Conservation (phyloP, 1,140 invertebrate genomes). For the Phymastichus coffea region DNA sequence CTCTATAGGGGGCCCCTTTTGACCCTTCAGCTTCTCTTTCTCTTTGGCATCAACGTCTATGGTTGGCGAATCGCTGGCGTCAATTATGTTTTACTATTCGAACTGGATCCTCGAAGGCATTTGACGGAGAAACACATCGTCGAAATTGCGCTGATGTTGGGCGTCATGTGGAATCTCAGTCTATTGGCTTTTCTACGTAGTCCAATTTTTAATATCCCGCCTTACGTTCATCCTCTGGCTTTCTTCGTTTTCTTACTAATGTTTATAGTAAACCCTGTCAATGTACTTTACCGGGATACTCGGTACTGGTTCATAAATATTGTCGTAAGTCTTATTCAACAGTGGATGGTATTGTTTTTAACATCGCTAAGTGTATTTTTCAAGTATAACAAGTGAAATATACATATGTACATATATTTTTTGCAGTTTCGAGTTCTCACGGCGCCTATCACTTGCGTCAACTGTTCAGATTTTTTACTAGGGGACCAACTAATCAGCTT, state of each 20-base stretch:
- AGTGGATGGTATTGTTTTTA: neutral
- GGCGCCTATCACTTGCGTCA: slow-evolving; percentile 83
- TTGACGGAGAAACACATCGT: slow-evolving; percentile 82
- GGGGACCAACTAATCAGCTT: slow-evolving; percentile 89
- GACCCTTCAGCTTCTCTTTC: slow-evolving; percentile 79
- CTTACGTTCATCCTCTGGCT: slow-evolving; percentile 73
- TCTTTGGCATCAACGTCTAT: slow-evolving; percentile 87
- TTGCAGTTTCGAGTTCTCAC: slow-evolving; percentile 61
- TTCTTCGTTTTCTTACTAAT: neutral
- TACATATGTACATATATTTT: too few species aligned
- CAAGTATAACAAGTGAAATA: too few species aligned
- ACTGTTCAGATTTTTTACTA: slow-evolving; percentile 92
- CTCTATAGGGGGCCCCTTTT: slow-evolving; percentile 83
- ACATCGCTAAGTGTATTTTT: too few species aligned
- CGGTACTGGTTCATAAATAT: neutral
- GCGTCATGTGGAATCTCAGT: slow-evolving; percentile 80
- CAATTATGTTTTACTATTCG: slow-evolving; percentile 92
- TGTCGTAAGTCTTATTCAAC: neutral
- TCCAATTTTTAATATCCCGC: slow-evolving; percentile 70
- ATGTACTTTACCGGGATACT: neutral
- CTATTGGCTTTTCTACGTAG: slow-evolving; percentile 70
- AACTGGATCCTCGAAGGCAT: slow-evolving; percentile 88
- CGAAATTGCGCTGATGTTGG: slow-evolving; percentile 83
- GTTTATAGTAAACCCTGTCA: neutral
- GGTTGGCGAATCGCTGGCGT: slow-evolving; percentile 88